Conservation (phyloP, 2,888 invertebrate genomes). For the Allolobophora icterica region DNA sequence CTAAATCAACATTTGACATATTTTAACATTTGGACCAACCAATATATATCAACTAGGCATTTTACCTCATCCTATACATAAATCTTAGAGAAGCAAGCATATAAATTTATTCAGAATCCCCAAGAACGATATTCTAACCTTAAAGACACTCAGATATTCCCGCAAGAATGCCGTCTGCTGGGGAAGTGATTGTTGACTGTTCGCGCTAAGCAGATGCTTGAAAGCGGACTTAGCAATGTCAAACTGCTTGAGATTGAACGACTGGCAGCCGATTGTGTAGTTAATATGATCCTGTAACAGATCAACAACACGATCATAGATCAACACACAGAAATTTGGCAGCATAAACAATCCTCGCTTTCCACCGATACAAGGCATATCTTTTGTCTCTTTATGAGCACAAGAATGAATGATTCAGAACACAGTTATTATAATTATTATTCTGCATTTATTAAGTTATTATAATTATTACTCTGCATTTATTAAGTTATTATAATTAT, state of each 20-base stretch:
- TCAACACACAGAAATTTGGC: no score
- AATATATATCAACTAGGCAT: no score
- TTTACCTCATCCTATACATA: neutral
- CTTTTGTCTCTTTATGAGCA: no score
- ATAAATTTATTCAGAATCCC: neutral
- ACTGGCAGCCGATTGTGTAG: slow-evolving; percentile 89
- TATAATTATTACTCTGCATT: no score
- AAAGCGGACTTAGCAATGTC: slow-evolving; percentile 78
- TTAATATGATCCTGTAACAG: slow-evolving; percentile 87
- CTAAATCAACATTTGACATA: no score
- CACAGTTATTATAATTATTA: neutral
- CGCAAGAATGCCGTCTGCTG: slow-evolving; percentile 75
- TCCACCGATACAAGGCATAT: neutral
- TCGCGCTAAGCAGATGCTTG: slow-evolving; percentile 72
- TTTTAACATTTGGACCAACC: no score
- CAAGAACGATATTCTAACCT: slow-evolving; percentile 69
- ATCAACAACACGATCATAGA: no score
- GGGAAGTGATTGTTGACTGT: slow-evolving; percentile 62
- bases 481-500: no score
- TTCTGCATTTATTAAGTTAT: neutral
- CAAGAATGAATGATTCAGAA: neutral
- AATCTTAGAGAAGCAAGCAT: neutral
- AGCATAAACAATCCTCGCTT: no score
- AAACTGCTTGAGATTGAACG: slow-evolving; percentile 78
- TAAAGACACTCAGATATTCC: slow-evolving; percentile 85